These are phyloP conservation scores for Eidolon helvum DNA, from an alignment of 2,113 vertebrate species.

Conservation along the genomic window DNA sequence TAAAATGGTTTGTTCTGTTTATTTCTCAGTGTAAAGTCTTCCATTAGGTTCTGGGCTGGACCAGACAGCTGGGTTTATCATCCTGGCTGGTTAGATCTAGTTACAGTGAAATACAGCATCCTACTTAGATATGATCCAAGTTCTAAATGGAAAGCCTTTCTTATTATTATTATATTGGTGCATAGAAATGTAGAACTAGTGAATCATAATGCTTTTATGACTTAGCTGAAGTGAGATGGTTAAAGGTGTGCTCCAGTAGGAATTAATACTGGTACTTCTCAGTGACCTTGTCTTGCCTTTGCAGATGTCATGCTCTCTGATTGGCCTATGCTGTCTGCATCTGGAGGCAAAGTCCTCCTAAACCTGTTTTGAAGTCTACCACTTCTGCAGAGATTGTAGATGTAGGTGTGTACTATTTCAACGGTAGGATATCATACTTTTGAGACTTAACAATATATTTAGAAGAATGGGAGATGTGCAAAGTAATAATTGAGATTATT, in stretches of 20 bases:
- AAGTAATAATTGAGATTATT: neutral
- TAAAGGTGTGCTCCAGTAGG: neutral
- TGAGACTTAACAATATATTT: neutral
- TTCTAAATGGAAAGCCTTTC: neutral
- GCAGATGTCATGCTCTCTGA: neutral
- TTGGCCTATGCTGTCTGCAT: neutral
- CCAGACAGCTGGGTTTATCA: neutral
- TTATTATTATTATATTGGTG: neutral
- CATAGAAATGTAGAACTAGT: neutral
- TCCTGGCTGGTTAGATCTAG: neutral
- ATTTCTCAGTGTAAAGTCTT: neutral
- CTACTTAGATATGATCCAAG: neutral
- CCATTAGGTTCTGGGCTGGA: neutral
- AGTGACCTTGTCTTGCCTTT: neutral
- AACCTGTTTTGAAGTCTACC: neutral
- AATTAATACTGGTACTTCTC: neutral
- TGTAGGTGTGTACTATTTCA: neutral
- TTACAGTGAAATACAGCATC: neutral
- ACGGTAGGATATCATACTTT: neutral
- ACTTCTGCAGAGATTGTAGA: neutral
- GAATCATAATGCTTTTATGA: neutral
- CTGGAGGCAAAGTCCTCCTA: neutral
- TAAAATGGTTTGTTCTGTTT: neutral
- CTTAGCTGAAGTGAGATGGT: neutral
- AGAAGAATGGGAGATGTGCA: neutral